These are phyloP conservation scores for Platycheirus rosarum DNA, from an alignment of 2,888 invertebrate genomes.

Conservation along the genomic window DNA sequence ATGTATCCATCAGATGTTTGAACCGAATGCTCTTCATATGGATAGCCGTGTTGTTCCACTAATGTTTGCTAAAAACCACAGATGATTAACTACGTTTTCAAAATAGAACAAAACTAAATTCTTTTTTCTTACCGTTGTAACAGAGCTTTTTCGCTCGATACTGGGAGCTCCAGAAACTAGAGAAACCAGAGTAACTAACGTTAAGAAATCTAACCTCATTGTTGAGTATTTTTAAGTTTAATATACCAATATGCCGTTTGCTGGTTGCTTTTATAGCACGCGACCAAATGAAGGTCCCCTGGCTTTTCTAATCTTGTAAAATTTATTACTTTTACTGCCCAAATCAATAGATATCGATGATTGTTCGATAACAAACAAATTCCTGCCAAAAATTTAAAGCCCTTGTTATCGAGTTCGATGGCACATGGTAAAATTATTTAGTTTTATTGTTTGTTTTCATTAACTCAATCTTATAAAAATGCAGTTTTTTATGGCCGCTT, in stretches of 20 bases:
- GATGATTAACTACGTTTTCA: background rate
- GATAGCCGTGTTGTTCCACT: conserved; percentile 74
- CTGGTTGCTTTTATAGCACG: conserved; percentile 20
- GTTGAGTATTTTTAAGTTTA: conserved; percentile 18
- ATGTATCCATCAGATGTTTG: conserved; percentile 80
- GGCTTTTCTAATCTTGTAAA: background rate
- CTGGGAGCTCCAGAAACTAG: conserved; percentile 36
- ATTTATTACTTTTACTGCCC: background rate
- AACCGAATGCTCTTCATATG: conserved; percentile 84
- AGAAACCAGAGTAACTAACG: conserved; percentile 12
- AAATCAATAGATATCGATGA: background rate
- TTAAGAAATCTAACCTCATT: conserved; percentile 39
- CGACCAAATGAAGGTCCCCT: background rate
- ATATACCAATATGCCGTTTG: background rate
- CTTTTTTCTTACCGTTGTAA: conserved; percentile 76
- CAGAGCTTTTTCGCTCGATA: conserved; percentile 65
- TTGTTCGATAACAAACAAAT: background rate
- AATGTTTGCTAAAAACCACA: conserved; percentile 50
- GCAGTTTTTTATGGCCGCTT: background rate
- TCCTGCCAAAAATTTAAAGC: background rate
- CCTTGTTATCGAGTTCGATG: background rate
- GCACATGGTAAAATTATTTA: background rate
- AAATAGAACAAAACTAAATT: conserved; percentile 4
- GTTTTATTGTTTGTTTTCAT: background rate
- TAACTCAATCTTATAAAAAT: background rate